Evolutionary conservation across 37 sponge, comb jelly and placozoan species (phyloP), one percentile per base, ranked within the genome.

Genomic region (Lycopodina hypogea): DNA sequence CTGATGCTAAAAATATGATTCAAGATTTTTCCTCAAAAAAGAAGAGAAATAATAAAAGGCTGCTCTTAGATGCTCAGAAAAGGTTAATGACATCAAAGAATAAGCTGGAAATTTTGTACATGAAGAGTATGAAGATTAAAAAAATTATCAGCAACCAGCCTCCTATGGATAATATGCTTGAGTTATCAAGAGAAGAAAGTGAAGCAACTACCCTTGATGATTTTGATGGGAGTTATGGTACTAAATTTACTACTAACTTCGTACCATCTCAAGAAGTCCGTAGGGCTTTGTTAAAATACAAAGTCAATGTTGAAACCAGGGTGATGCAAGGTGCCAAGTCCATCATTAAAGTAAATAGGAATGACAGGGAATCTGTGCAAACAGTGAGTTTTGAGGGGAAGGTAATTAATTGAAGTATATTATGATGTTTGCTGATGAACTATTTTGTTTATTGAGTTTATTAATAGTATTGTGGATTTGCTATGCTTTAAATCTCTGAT

Each of bases 1-100:
- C 73, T 29, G 96, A 93, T 2, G 96, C 96, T 23, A 93, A 95
- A 71, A 92, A 82, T 59, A 88, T 95, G 93, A 89, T 92, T 48
- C 52, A 65, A 35, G 57, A 82, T 28, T 91, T 82, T 69, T 72
- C 86, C n/a, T 57, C 77, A 45, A 67, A 78, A 18, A 84, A 83
- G 37, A 78, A 61, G 34, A 56, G 67, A 1, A 88, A 88, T 37
- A 92, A 94, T 69, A 74, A 84, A 2, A 87, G 84, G 48, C 78
- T 94, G 17, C 65, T 86, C 30, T 71, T 32, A 22, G 89, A 90
- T 29, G 93, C 96, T 9, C 86, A 88, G 62, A 83, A 92, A 24
- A 81, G 88, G 77, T 81, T 89, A 18, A 26, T 45, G 17, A 93
- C 89, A 69, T 88, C 96, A 19, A 85, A 78, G 56, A 85, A 69